Conservation (phyloP, 2,888 invertebrate species). For the Drosophila glabriapex region DNA sequence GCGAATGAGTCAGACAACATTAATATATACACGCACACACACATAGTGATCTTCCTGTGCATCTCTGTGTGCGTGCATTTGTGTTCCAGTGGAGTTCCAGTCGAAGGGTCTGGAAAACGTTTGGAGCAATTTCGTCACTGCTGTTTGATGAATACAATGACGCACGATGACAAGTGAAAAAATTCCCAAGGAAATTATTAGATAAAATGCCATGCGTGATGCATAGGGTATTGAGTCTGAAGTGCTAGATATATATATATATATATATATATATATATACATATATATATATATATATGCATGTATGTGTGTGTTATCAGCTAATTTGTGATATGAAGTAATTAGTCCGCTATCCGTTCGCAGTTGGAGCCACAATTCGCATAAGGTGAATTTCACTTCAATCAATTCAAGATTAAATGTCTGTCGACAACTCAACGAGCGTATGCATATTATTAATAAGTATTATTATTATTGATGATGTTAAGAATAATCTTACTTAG, state of each 20-base stretch:
- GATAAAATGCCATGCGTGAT: conserved; percentile 18
- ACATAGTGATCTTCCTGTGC: conserved; percentile 19
- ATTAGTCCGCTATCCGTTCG: conserved; percentile 43
- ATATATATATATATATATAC: background rate
- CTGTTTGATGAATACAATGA: conserved; percentile 10
- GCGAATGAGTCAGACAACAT: conserved; percentile 33
- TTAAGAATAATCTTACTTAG: background rate
- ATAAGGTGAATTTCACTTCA: conserved; percentile 37
- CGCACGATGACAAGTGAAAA: conserved; percentile 42
- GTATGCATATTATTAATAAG: conserved; percentile 7
- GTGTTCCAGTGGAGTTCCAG: background rate
- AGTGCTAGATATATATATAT: background rate
- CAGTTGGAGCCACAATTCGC: conserved; percentile 9
- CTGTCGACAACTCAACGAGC: background rate
- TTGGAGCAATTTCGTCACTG: conserved; percentile 38
- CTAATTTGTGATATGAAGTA: conserved; percentile 45
- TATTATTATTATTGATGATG: background rate
- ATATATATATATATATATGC: background rate
- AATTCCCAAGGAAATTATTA: conserved; percentile 29
- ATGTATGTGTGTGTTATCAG: conserved; percentile 7
- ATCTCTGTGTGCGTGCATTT: background rate
- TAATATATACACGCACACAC: background rate
- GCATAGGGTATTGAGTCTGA: background rate
- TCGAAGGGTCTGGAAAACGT: conserved; percentile 16
- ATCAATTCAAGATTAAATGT: conserved; percentile 15